Base-by-base conservation (phyloP, 2,888 invertebrate genomes). In the Synergus japonicus region DNA sequence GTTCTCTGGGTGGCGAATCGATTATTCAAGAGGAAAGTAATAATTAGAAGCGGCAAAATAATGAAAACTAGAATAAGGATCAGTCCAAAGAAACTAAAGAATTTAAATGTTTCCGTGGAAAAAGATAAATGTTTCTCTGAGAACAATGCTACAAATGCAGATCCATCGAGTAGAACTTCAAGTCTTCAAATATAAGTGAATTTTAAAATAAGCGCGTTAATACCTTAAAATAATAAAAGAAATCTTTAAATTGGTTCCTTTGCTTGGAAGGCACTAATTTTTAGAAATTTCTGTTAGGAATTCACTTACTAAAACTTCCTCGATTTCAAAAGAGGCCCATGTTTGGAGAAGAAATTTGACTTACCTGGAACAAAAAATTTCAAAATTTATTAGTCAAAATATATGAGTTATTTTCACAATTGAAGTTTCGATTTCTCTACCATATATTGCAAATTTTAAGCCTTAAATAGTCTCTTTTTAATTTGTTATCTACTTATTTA, bases 311-410 rank as follows among this genome's bases (percentile, higher is more conserved):
- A 18, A n/a, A 29, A 29, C n/a, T 58, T 7, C 4, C 18, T 18
- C 10, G 18, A n/a, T 18, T 43, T 5, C 12, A n/a, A 67, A 10
- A 15, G 18, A 44, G 18, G 43, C 18, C 12, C 10, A 18, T 9
- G 13, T 46, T 67, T 15, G 13, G 15, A 15, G 67, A 67, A 46
- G 67, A 22, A 44, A 46, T 22, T 67, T 12, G 46, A 49, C 67
- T 69, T 22, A 69, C 49, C 67, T 69, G 49, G 22, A 69, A 69
- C 22, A 69, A 69, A 69, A 29, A 49, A 29, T 46, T 13, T 13
- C 8, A 2, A 3, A 49, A 13, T 49, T 15, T 15, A 5, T 13
- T 49, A 49, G 15, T 13, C 5, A 15, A 49, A 4, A 7, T 54
- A 54, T 54, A 54, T 54, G 29, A 2, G 29, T 29, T 29, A 29